These are phyloP conservation scores for Thamnaconus septentrionalis DNA, from an alignment of 2,113 vertebrate species.

Conservation along the genomic window DNA sequence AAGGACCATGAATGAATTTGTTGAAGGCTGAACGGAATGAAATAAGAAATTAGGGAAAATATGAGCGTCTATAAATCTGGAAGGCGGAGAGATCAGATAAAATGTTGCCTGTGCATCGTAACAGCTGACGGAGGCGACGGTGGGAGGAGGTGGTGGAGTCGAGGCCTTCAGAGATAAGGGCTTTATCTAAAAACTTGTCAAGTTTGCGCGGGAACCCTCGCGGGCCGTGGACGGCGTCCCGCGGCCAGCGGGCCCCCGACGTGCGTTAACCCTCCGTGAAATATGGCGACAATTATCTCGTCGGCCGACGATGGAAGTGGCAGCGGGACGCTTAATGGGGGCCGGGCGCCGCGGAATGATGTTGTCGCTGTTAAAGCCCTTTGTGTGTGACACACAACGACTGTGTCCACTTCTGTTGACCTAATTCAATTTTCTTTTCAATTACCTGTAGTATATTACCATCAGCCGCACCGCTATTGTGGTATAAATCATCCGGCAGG, in stretches of 20 bases:
- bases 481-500: conserved; percentile 53
- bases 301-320: conserved; percentile 52
- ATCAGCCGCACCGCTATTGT: conserved; percentile 56
- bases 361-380: conserved; percentile 43
- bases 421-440: conserved; percentile 79
- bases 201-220: too few relatives aligned
- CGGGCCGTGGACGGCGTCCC: conserved; percentile 5
- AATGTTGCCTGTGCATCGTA: too few relatives aligned
- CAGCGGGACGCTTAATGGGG: conserved; percentile 53
- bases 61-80: neutral
- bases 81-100: too few relatives aligned
- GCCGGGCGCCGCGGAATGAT: conserved; percentile 34
- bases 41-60: conserved; percentile 30
- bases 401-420: conserved; percentile 67
- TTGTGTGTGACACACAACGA: conserved; percentile 58
- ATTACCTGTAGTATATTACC: conserved; percentile 73
- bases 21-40: too few relatives aligned
- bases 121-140: too few relatives aligned
- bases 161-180: neutral
- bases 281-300: conserved; percentile 61
- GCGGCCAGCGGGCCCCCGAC: conserved; percentile 16
- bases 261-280: conserved; percentile 51
- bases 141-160: too few relatives aligned
- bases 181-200: conserved; percentile 49
- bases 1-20: too few relatives aligned